Conservation (phyloP, 2,797 vertebrate species). For the Crocidura indochinensis region DNA sequence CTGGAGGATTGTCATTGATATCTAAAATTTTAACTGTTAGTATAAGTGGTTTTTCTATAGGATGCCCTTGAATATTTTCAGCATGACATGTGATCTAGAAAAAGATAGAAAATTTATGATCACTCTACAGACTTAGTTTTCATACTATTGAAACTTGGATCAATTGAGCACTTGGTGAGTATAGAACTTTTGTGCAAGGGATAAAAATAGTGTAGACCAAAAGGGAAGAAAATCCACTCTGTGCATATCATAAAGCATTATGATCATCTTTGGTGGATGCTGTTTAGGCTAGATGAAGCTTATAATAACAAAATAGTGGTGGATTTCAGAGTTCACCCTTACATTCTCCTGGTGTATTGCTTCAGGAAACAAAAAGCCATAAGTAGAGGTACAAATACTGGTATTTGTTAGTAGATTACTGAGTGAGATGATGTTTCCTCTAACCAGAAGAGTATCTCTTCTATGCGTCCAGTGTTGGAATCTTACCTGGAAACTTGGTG, state of each 20-base stretch:
- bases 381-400: not conserved
- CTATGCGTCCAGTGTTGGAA: not conserved
- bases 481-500: slow-evolving; percentile 90
- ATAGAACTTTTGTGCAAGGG: slow-evolving; percentile 30
- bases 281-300: not conserved
- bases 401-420: not conserved
- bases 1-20: slow-evolving; percentile 95
- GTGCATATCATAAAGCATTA: not conserved
- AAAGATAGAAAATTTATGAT: slow-evolving; percentile 34
- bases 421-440: not conserved
- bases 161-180: not conserved
- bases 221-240: not conserved
- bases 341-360: not conserved
- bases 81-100: slow-evolving; percentile 93
- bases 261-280: not conserved
- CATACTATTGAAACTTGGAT: not conserved
- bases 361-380: not conserved
- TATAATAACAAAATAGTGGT: not conserved
- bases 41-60: slow-evolving; percentile 92
- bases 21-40: slow-evolving; percentile 93
- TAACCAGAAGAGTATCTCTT: not conserved
- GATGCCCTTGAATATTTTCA: slow-evolving; percentile 82
- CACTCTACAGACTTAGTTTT: slow-evolving; percentile 6
- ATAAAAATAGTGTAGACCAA: slow-evolving; percentile 32
- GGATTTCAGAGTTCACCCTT: not conserved